Base-by-base conservation (phyloP, 2,113 vertebrate species). In the Corythornis cristatus region DNA sequence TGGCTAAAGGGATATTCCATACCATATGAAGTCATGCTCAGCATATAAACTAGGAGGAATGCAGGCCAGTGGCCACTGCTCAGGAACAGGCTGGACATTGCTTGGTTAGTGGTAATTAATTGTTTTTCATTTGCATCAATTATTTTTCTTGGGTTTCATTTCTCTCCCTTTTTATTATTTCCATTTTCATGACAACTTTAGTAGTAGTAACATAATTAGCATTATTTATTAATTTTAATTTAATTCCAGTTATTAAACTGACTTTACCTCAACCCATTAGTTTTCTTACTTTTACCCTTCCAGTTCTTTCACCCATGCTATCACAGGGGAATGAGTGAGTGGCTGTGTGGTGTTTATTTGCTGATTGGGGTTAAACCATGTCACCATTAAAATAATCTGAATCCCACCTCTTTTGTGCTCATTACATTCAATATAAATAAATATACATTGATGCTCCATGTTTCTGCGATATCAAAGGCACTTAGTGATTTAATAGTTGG, bases 401-500 rank as follows among this genome's bases (percentile, higher is more conserved):
- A 74, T 46, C 19, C 88, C 58, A 40, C 17, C 50, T 85, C 23
- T 42, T 60, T 50, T 62, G 14, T n/a, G 23, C 14, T 88, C 46
- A 66, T 94, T 97, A 93, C 46, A 96, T 94, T 72, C 33, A 92
- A 57, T 57, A 64, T 15, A 96, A 95, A 96, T 78, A 95, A 89
- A 86, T 90, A 84, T 50, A 67, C 31, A 33, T 74, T 48, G 51
- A 93, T 35, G 26, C 17, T 73, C 48, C 87, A 6, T 88, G 50
- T 23, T 96, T 96, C 64, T 81, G n/a, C 5, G 20, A 12, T 83
- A 53, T 91, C 87, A 96, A 93, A 91, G 54, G 17, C 68, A 60
- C 85, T 79, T 87, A 90, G 94, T 83, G 35, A 82, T 77, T 95
- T 97, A 94, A 94, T n/a, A 89, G 11, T 22, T 51, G 33, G 73